These are phyloP conservation scores for Salvelinus namaycush DNA, from an alignment of 2,113 vertebrate genomes.

Conservation along the genomic window DNA sequence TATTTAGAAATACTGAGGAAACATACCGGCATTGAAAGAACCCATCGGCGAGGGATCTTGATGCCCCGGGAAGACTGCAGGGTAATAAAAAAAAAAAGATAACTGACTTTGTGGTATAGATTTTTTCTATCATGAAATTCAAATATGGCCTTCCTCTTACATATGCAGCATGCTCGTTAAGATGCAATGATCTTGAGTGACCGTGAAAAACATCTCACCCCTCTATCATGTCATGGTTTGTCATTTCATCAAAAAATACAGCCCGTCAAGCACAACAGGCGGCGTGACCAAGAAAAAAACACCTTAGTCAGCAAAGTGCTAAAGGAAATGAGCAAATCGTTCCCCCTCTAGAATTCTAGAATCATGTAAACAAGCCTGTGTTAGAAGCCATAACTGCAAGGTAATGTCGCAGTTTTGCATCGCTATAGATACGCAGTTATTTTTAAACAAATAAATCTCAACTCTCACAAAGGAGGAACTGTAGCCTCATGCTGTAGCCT, in stretches of 20 bases:
- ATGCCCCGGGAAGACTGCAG: slow-evolving; percentile 65
- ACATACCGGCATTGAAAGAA: slow-evolving; percentile 65
- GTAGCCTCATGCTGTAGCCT: neutral
- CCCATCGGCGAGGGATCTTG: slow-evolving; percentile 65
- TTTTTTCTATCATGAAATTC: too few relatives aligned
- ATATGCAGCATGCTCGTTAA: neutral
- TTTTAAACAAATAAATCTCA: slow-evolving; percentile 9
- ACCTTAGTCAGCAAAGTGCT: slow-evolving; percentile 68
- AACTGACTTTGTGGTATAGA: neutral
- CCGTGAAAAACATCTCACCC: slow-evolving; percentile 19
- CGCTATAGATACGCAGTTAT: slow-evolving; percentile 18
- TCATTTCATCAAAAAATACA: slow-evolving; percentile 62
- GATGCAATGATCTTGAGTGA: neutral
- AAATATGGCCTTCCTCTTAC: too few relatives aligned
- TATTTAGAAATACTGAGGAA: neutral
- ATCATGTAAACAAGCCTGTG: slow-evolving; percentile 42
- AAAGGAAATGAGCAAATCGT: slow-evolving; percentile 75
- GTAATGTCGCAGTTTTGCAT: slow-evolving; percentile 23
- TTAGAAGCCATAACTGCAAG: slow-evolving; percentile 23
- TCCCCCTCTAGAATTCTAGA: slow-evolving; percentile 54
- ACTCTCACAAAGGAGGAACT: slow-evolving; percentile 9
- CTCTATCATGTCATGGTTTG: slow-evolving; percentile 40
- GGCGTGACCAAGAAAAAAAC: slow-evolving; percentile 52
- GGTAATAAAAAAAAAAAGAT: neutral
- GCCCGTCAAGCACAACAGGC: slow-evolving; percentile 45